These are phyloP conservation scores for Cybosia mesomella DNA, from an alignment of 2,888 invertebrate genomes.

Conservation along the genomic window DNA sequence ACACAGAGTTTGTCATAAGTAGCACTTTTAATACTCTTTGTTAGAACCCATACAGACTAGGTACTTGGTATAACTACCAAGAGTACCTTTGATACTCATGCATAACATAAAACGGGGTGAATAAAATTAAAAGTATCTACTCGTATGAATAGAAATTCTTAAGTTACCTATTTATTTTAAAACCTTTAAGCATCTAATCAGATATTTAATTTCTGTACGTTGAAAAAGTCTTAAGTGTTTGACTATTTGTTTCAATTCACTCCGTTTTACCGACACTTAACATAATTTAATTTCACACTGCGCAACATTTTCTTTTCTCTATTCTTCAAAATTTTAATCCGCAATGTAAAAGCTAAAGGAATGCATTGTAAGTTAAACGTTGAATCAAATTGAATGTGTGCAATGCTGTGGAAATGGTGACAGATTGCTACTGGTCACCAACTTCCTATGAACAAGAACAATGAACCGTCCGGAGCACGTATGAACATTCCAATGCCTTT, in stretches of 20 bases:
- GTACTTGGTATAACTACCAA: not conserved
- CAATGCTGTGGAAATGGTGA: constrained; percentile 24
- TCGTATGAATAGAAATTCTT: not conserved
- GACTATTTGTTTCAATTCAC: not conserved
- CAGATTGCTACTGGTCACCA: constrained; percentile 2
- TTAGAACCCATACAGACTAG: too few species aligned
- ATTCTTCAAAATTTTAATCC: constrained; percentile 7
- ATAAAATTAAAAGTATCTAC: too few species aligned
- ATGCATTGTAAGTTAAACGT: constrained; percentile 14
- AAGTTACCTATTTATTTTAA: not conserved
- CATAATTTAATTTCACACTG: not conserved
- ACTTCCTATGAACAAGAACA: constrained; percentile 8
- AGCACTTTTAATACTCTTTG: too few species aligned
- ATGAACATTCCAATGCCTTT: not conserved
- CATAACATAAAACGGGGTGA: not conserved
- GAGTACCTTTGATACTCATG: not conserved
- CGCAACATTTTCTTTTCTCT: not conserved
- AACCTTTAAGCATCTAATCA: not conserved
- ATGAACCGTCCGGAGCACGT: not conserved
- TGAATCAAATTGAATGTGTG: constrained; percentile 18
- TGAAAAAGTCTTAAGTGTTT: not conserved
- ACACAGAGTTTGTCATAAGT: not conserved
- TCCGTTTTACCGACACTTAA: not conserved
- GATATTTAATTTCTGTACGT: not conserved
- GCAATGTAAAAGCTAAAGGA: not conserved